Conservation (phyloP, 2,797 vertebrate genomes). For the Lithobates sylvaticus region DNA sequence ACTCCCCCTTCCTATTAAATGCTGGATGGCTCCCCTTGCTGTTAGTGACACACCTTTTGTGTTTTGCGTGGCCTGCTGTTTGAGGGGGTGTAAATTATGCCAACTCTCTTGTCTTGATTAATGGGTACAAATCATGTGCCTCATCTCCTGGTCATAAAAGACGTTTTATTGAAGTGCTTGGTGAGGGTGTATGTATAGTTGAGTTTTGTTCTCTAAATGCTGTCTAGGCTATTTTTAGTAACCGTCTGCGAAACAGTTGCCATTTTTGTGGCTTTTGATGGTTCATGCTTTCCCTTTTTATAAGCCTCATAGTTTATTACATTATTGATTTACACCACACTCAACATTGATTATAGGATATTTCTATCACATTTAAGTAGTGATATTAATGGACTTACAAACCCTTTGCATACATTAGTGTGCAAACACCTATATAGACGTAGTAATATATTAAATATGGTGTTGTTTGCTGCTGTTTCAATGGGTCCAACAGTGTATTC, state of each 20-base stretch:
- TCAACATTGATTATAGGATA: no score
- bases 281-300: not conserved
- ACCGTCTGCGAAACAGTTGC: not conserved
- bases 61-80: not conserved
- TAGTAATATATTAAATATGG: no score
- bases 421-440: no score
- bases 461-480: no score
- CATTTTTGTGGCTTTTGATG: not conserved
- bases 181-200: not conserved
- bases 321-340: no score
- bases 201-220: not conserved
- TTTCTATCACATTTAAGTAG: no score
- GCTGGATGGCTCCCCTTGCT: not conserved
- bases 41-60: not conserved
- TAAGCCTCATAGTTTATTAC: no score
- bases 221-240: not conserved
- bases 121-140: slow-evolving; percentile 4
- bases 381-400: no score
- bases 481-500: no score
- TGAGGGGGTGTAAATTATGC: slow-evolving; percentile 3
- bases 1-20: slow-evolving; percentile 3
- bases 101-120: not conserved
- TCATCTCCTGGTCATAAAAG: not conserved
- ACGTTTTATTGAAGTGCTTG: not conserved
- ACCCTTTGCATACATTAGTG: no score